A percentile compares a stretch with the other conserved stretches of the same genome.
Evolutionary conservation across 2,888 invertebrate genomes (phyloP).

Genomic region (Epinotia ramella): DNA sequence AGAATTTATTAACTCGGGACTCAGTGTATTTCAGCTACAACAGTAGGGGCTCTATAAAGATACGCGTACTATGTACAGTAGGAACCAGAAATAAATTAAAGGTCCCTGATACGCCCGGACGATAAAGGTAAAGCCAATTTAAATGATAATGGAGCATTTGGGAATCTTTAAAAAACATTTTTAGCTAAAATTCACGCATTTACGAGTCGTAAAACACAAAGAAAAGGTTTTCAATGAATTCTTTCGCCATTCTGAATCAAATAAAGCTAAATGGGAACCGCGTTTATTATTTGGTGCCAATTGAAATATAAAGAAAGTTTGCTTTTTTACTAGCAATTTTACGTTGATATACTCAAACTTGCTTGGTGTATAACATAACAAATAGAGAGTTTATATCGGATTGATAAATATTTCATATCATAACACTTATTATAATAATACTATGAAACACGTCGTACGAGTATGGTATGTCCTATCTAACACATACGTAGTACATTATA

Average conservation of each 20-base stretch:
- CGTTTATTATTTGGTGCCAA: conserved; percentile 26
- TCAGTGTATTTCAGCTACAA: background rate
- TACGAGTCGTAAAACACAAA: conserved; percentile 22
- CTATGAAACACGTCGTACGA: too few species aligned
- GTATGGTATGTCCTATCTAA: too few species aligned
- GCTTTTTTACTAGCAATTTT: conserved; percentile 8
- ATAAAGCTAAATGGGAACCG: conserved; percentile 20
- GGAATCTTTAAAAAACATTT: conserved; percentile 5
- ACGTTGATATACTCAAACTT: background rate
- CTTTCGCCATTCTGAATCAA: conserved; percentile 9
- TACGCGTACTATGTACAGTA: background rate
- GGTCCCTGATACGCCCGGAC: conserved; percentile 14
- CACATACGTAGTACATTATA: background rate
- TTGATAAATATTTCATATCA: too few species aligned
- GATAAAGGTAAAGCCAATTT: conserved; percentile 33
- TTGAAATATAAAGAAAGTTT: conserved; percentile 20
- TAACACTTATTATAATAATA: too few species aligned
- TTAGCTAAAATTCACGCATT: conserved; percentile 11
- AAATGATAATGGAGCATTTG: conserved; percentile 38
- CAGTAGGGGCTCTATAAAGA: background rate
- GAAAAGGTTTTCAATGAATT: conserved; percentile 6
- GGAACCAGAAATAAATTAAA: conserved; percentile 12
- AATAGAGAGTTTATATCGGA: background rate
- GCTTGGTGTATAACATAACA: background rate
- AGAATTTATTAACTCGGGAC: conserved; percentile 13